Evolutionary conservation across 2,888 invertebrate genomes (phyloP).

Genomic region (Andrena chrysosceles): DNA sequence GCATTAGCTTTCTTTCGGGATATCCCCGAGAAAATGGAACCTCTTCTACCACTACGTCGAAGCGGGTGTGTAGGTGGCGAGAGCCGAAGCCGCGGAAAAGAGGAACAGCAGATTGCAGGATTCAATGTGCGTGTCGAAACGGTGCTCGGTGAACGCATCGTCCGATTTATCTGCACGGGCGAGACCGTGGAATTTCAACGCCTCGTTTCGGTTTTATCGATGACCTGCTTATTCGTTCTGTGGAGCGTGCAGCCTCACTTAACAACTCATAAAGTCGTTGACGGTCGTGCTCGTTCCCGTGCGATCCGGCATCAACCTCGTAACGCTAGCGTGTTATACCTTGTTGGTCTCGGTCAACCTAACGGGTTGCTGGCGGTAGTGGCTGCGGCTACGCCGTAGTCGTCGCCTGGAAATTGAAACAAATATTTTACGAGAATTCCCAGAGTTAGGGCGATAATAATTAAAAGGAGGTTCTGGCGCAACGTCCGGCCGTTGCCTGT

Average conservation of each 20-base stretch:
- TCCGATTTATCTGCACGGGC: constrained; percentile 69
- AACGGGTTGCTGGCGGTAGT: constrained; percentile 36
- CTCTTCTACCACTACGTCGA: not conserved
- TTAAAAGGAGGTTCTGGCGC: constrained; percentile 73
- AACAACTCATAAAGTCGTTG: constrained; percentile 81
- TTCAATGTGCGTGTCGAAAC: constrained; percentile 10
- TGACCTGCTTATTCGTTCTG: constrained; percentile 68
- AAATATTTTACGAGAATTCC: constrained; percentile 78
- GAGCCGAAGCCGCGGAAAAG: constrained; percentile 6
- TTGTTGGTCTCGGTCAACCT: constrained; percentile 64
- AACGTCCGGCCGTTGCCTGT: constrained; percentile 50
- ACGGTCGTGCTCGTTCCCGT: constrained; percentile 49
- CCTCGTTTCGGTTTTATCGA: constrained; percentile 79
- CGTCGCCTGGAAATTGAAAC: constrained; percentile 76
- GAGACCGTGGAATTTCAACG: constrained; percentile 72
- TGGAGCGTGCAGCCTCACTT: constrained; percentile 72
- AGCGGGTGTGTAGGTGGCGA: constrained; percentile 5
- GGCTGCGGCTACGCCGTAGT: constrained; percentile 54
- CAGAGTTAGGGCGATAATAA: constrained; percentile 75
- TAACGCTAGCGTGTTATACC: constrained; percentile 58
- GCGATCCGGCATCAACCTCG: constrained; percentile 37
- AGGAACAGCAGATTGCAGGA: constrained; percentile 1
- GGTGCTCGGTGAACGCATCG: constrained; percentile 62
- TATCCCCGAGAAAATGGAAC: not conserved
- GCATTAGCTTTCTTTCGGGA: not conserved